Conservation (phyloP, 2,797 vertebrate species). For the Chiroxiphia lanceolata region DNA sequence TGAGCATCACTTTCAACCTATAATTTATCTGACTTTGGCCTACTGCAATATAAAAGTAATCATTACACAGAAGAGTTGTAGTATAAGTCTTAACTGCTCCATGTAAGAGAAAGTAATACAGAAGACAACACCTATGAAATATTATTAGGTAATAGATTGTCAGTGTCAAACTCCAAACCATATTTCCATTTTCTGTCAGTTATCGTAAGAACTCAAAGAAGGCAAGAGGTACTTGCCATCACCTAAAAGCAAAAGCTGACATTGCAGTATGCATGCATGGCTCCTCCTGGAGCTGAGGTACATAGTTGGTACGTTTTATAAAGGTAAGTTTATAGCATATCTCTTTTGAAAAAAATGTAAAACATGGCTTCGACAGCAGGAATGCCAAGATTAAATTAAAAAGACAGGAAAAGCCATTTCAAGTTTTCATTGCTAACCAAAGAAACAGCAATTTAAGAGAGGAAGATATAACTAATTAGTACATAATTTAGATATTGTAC, state of each 20-base stretch:
- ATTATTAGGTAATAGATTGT: not conserved
- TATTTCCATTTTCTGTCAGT: not conserved
- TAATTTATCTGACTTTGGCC: not conserved
- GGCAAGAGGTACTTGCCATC: not conserved
- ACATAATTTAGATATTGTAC: not conserved
- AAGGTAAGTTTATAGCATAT: not conserved
- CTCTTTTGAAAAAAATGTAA: not conserved
- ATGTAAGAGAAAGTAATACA: not conserved
- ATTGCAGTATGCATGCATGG: not conserved
- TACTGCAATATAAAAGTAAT: not conserved
- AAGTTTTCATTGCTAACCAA: not conserved
- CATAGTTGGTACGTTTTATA: not conserved
- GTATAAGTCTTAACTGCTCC: not conserved
- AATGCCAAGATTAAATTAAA: not conserved
- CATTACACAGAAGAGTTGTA: rapidly evolving
- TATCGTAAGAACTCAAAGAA: not conserved
- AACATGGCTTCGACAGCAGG: not conserved
- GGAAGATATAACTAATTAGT: not conserved
- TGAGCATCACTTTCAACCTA: not conserved
- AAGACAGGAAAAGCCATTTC: not conserved
- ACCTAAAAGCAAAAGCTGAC: not conserved
- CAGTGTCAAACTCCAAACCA: not conserved
- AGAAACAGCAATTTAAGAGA: not conserved
- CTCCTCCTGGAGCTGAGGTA: not conserved
- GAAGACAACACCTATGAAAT: not conserved